Evolutionary conservation across 2,797 vertebrate species (phyloP).

Genomic region (Tokudaia muenninki): DNA sequence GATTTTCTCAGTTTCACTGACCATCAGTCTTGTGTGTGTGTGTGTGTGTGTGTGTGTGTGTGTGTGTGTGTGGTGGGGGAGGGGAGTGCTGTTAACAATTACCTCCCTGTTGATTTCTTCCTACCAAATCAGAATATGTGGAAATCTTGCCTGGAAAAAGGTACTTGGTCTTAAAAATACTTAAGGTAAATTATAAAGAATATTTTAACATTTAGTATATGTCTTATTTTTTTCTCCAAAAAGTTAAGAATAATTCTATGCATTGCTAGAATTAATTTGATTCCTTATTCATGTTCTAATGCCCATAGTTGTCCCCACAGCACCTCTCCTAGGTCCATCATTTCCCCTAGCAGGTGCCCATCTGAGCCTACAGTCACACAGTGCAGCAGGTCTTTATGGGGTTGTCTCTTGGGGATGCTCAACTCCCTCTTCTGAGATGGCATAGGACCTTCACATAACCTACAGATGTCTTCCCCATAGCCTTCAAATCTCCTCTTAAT

Average conservation of each 20-base stretch:
- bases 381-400: not conserved
- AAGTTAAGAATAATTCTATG: not conserved
- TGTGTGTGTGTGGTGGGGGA: too few relatives aligned
- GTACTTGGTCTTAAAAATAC: slow-evolving; percentile 51
- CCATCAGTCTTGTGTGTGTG: not conserved
- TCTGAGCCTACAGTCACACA: not conserved
- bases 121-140: slow-evolving; percentile 37
- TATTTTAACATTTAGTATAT: slow-evolving; percentile 7
- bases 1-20: slow-evolving; percentile 58
- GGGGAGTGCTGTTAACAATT: not conserved
- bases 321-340: not conserved
- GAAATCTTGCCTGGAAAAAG: slow-evolving; percentile 34
- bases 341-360: not conserved
- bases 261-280: not conserved
- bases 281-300: not conserved
- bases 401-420: not conserved
- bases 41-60: not conserved
- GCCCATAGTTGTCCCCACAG: not conserved
- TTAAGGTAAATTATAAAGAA: slow-evolving; percentile 49
- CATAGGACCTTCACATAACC: not conserved
- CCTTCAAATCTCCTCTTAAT: not conserved
- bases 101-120: not conserved
- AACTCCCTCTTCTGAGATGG: not conserved
- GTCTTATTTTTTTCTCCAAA: not conserved
- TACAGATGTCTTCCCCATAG: not conserved